Percentiles rank a stretch among this genome's conserved stretches.
phyloP scores from a whole-genome alignment of 64 coral and sea anemone genomes.

The Montipora cactus region DNA sequence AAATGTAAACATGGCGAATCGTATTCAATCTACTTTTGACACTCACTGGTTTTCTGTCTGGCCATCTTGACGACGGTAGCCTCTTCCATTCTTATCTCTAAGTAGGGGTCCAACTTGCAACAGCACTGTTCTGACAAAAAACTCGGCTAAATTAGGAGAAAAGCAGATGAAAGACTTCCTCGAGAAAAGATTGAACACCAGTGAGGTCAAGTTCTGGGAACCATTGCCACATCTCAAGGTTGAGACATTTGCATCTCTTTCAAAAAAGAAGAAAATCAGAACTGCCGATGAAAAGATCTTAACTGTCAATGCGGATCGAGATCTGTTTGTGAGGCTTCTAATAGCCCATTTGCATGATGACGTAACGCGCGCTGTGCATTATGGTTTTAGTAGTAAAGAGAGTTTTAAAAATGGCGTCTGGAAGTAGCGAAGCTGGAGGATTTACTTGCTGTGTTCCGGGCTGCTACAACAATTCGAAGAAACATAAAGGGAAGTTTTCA shows the following conservation, averaged over 20 bases:
- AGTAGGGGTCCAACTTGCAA: too few species aligned
- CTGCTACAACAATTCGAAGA: slow-evolving; percentile 21
- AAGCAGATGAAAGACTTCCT: neutral
- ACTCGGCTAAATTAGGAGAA: neutral
- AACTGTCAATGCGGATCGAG: neutral
- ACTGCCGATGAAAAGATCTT: too few species aligned
- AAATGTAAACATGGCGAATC: too few species aligned
- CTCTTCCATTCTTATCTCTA: too few species aligned
- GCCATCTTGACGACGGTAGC: too few species aligned
- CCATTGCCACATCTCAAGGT: neutral
- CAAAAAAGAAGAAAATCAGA: neutral
- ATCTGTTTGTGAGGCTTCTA: neutral
- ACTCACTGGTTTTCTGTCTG: too few species aligned
- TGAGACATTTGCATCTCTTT: neutral
- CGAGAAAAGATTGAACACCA: neutral
- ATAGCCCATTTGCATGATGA: too few species aligned
- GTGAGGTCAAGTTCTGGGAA: neutral
- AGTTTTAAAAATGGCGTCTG: too few species aligned
- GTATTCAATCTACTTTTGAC: too few species aligned
- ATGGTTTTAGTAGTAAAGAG: too few species aligned
- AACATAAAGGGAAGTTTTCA: slow-evolving; percentile 50
- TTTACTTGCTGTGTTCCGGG: slow-evolving; percentile 62
- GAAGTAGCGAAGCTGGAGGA: neutral
- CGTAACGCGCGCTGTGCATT: too few species aligned
- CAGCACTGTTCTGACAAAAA: too few species aligned